phyloP scores from a whole-genome alignment of 2,113 vertebrate genomes.

The Trogon melanurus region DNA sequence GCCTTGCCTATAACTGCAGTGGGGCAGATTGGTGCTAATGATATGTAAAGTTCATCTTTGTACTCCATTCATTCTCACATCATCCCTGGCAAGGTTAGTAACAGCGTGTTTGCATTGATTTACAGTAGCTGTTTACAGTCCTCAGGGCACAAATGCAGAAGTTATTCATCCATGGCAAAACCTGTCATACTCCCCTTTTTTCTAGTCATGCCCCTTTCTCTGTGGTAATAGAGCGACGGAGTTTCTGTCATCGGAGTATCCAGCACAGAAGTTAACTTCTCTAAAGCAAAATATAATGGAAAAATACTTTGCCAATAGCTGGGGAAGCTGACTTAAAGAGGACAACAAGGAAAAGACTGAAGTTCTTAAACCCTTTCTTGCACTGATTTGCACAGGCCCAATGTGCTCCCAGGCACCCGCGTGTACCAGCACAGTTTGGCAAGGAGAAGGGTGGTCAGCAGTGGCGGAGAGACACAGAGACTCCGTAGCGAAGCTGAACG shows the following conservation, averaged over 20 bases:
- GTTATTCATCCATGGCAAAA: slow-evolving; percentile 20
- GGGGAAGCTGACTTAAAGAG: neutral
- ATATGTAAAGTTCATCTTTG: slow-evolving; percentile 12
- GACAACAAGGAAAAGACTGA: neutral
- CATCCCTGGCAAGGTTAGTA: slow-evolving; percentile 17
- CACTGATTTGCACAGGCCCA: neutral
- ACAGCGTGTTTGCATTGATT: neutral
- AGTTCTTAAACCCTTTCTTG: neutral
- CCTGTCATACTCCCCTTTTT: neutral
- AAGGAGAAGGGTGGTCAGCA: neutral
- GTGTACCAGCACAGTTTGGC: too few relatives aligned
- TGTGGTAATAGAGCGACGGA: neutral
- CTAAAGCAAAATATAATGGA: neutral
- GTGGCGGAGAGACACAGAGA: neutral
- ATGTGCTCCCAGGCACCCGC: neutral
- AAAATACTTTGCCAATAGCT: neutral
- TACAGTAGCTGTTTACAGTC: slow-evolving; percentile 6
- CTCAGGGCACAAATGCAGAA: neutral
- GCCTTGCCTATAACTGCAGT: neutral
- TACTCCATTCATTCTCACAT: neutral
- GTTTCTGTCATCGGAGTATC: neutral
- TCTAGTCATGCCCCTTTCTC: neutral
- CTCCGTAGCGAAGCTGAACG: fast-evolving
- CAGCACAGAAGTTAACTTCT: neutral
- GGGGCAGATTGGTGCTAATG: neutral